A percentile compares a stretch with the other conserved stretches of the same genome.
phyloP scores from a whole-genome alignment of 2,113 vertebrate species.

The Entosphenus tridentatus region DNA sequence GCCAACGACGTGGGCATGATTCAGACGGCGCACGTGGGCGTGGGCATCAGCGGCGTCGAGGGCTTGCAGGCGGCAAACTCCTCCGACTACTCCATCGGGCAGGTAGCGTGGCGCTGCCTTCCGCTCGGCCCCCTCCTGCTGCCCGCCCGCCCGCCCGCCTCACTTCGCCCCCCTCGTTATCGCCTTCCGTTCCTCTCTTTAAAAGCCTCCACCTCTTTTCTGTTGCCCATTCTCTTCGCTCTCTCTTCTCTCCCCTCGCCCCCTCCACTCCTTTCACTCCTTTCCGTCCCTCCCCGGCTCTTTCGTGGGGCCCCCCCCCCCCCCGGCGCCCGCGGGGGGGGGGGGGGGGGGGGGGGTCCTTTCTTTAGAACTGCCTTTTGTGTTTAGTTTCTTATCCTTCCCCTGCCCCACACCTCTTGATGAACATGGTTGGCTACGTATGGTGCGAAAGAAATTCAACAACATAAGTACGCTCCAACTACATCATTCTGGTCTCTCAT shows the following conservation, averaged over 20 bases:
- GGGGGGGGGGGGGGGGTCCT: too few species aligned
- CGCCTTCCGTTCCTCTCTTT: neutral
- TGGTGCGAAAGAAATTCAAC: too few species aligned
- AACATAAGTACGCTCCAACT: too few species aligned
- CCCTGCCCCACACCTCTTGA: too few species aligned
- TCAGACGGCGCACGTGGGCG: slow-evolving; percentile 80
- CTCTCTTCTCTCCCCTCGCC: neutral
- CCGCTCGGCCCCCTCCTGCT: too few species aligned
- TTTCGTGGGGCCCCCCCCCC: neutral
- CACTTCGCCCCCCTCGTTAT: neutral
- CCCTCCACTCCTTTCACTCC: neutral
- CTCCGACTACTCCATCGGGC: slow-evolving; percentile 96
- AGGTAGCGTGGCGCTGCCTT: slow-evolving; percentile 25
- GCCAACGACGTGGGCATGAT: slow-evolving; percentile 98
- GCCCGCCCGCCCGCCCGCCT: neutral
- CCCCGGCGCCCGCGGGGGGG: too few species aligned
- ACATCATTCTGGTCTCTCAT: too few species aligned
- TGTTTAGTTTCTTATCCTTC: too few species aligned
- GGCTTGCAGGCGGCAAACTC: slow-evolving; percentile 93
- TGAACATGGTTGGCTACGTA: too few species aligned
- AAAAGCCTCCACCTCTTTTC: neutral
- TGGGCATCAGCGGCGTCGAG: slow-evolving; percentile 91
- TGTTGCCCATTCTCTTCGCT: too few species aligned
- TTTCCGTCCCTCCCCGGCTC: neutral
- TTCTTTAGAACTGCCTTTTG: too few species aligned